Evolutionary conservation across 2,797 vertebrate genomes (phyloP).

Genomic region (Poecilia velifera): DNA sequence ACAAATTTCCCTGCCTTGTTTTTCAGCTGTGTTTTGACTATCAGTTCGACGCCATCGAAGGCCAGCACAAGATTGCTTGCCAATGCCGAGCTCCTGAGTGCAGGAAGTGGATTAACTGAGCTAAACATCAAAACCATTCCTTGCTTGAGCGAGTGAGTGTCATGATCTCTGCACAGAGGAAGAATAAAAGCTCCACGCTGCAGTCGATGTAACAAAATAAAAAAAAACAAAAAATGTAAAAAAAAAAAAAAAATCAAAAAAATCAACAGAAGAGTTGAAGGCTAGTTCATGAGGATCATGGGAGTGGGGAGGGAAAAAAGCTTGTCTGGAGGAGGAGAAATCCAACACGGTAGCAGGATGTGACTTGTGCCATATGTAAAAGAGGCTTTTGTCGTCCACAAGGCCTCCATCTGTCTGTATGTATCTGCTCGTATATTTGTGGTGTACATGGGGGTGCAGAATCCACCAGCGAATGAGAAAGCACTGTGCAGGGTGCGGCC

Average conservation of each 20-base stretch:
- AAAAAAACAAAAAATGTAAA: neutral
- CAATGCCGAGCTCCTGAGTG: constrained; percentile 96
- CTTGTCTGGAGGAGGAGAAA: constrained; percentile 60
- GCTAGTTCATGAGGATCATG: constrained; percentile 30
- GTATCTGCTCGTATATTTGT: constrained; percentile 64
- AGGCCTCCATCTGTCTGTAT: constrained; percentile 69
- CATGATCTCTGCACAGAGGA: constrained; percentile 77
- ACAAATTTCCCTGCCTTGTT: constrained; percentile 13
- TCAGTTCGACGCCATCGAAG: constrained; percentile 92
- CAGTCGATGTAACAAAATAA: constrained; percentile 47
- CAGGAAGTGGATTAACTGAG: constrained; percentile 98
- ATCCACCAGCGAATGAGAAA: constrained; percentile 97
- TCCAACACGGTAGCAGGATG: constrained; percentile 76
- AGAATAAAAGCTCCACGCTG: constrained; percentile 63
- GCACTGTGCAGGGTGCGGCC: constrained; percentile 98
- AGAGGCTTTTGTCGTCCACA: constrained; percentile 65
- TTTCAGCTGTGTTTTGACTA: constrained; percentile 97
- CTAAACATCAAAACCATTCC: constrained; percentile 79
- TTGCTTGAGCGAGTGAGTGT: constrained; percentile 75
- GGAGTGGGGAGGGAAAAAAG: neutral
- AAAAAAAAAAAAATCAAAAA: constrained; percentile 29
- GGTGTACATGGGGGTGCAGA: constrained; percentile 83
- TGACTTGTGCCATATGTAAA: constrained; percentile 81
- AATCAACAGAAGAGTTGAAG: constrained; percentile 44
- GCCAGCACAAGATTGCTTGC: constrained; percentile 95